phyloP scores from a whole-genome alignment of 2,113 vertebrate genomes.

The Apistogramma diplotaenia region DNA sequence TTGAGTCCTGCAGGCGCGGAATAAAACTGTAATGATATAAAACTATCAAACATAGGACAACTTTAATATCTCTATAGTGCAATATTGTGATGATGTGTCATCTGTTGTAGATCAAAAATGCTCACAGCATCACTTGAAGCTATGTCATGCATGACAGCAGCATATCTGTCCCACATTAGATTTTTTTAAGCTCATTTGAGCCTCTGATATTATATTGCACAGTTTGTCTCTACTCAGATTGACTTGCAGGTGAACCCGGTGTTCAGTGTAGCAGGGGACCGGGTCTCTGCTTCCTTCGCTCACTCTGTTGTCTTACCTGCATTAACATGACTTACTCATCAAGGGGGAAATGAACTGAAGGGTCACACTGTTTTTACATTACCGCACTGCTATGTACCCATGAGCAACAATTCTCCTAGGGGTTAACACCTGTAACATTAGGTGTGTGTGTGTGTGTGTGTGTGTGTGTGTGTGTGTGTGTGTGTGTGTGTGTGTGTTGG shows the following conservation, averaged over 20 bases:
- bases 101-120: neutral
- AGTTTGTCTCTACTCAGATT: neutral
- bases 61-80: neutral
- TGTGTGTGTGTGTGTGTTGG: neutral
- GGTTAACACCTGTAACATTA: constrained; percentile 7
- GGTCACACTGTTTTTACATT: neutral
- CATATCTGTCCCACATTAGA: neutral
- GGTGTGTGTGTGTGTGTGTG: neutral
- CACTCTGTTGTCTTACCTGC: neutral
- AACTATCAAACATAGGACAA: neutral
- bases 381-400: neutral
- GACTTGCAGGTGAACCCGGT: neutral
- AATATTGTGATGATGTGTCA: constrained; percentile 6
- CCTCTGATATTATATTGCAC: neutral
- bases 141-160: neutral
- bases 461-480: neutral
- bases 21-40: neutral
- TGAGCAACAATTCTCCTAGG: neutral
- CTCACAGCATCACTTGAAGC: constrained; percentile 1
- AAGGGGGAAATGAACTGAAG: neutral
- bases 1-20: neutral
- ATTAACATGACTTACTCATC: constrained; percentile 1
- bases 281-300: neutral
- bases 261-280: constrained; percentile 10
- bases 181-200: neutral